Conservation (phyloP, 2,113 vertebrate species). For the Gallinago jamesoni region DNA sequence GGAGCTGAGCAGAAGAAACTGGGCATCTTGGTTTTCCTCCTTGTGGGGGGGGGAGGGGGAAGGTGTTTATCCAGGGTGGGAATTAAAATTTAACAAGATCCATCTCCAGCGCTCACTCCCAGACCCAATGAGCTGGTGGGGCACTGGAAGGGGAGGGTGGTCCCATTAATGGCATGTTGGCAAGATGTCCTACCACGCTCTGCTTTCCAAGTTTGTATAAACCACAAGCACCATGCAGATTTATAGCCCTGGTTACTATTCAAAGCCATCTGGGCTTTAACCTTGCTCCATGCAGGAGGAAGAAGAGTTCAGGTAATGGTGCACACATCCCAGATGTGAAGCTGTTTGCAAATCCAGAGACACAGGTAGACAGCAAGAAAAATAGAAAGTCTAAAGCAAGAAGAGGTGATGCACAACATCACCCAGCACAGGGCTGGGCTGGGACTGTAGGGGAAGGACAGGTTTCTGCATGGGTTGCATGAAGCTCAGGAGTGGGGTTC, state of each 20-base stretch:
- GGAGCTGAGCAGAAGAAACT: not conserved
- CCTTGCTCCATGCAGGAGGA: not conserved
- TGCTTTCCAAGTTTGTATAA: not conserved
- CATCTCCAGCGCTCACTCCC: fast-evolving
- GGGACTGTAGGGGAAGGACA: not conserved
- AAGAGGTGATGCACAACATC: not conserved
- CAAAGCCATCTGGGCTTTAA: not conserved
- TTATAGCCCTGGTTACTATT: not conserved
- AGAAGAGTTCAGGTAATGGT: not conserved
- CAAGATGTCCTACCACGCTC: not conserved
- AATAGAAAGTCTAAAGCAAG: not conserved
- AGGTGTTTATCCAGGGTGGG: not conserved
- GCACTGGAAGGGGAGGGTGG: not conserved
- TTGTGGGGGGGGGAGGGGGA: too few relatives aligned
- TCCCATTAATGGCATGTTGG: fast-evolving
- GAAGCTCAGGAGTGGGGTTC: not conserved
- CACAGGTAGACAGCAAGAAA: not conserved
- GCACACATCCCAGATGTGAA: fast-evolving
- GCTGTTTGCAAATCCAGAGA: not conserved
- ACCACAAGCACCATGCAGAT: fast-evolving
- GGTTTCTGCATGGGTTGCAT: not conserved
- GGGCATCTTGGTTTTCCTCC: not conserved
- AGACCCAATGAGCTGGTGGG: fast-evolving
- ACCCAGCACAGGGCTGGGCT: not conserved
- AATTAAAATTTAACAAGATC: not conserved